Conservation (phyloP, 2,888 invertebrate species). For the Leptarthrus brevirostris region DNA sequence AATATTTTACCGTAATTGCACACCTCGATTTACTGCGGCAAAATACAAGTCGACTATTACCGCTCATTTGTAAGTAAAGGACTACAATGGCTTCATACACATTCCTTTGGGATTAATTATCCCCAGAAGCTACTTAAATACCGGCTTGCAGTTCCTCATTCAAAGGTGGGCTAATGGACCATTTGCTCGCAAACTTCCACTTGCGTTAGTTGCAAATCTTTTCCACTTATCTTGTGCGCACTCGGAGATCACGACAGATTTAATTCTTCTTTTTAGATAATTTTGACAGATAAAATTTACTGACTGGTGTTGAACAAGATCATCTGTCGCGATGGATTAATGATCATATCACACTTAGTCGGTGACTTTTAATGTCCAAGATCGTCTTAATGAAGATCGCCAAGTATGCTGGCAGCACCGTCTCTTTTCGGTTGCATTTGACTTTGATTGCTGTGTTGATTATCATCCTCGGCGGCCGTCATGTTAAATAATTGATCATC, state of each 20-base stretch:
- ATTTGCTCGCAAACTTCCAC: conserved; percentile 10
- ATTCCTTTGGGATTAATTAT: conserved; percentile 12
- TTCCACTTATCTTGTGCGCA: not conserved
- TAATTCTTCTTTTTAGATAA: conserved; percentile 31
- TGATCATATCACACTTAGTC: not conserved
- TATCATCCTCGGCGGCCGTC: not conserved
- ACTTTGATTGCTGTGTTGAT: conserved; percentile 14
- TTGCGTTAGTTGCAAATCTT: not conserved
- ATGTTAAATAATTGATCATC: not conserved
- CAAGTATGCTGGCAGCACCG: not conserved
- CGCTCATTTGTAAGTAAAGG: too few species aligned
- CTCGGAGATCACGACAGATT: not conserved
- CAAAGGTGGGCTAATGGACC: conserved; percentile 16
- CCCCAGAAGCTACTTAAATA: not conserved
- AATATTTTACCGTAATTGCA: too few species aligned
- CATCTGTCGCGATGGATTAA: conserved; percentile 27
- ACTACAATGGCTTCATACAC: too few species aligned
- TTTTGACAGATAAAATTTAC: conserved; percentile 36
- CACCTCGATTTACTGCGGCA: too few species aligned
- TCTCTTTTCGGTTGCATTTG: not conserved
- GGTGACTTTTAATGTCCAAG: not conserved
- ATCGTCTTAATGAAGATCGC: conserved; percentile 14
- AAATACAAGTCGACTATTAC: too few species aligned
- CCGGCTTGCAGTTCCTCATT: not conserved
- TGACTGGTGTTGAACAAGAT: conserved; percentile 31